Base-by-base conservation (phyloP, 2,888 invertebrate species). In the Scelioninae gen. 1 region DNA sequence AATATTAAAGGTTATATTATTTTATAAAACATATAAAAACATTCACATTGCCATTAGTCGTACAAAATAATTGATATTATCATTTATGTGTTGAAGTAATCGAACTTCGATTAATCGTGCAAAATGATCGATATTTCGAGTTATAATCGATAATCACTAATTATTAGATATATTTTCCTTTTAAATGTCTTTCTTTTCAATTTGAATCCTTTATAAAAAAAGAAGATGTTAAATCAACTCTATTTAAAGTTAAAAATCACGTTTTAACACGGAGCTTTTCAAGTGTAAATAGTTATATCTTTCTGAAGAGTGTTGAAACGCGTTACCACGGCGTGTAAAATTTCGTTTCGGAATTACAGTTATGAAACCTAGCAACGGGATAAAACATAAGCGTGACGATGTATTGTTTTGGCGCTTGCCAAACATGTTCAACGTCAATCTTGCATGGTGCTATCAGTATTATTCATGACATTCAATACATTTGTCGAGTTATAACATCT, bases 311-410 rank as follows among this genome's bases (percentile, higher is more conserved):
- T 31, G 34, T 55, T 38, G 43, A 68, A 68, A 68, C 29, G 31
- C 68, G 32, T 66, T 68, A 68, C 55, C 45, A 15, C 45, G 31
- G 15, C 55, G 55, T 68, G 55, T 55, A 68, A 56, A 68, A 68
- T 68, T 56, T 56, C 32, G 49, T 68, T 68, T 55, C 45, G 9
- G 56, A 55, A 66, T 53, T 77, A 55, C 34, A 69, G 45, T 53
- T 63, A 65, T 43, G 71, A 58, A 71, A 72, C 71, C 72, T 79
- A 60, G 66, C 79, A 71, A 72, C 65, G 58, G 58, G 72, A 66
- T 79, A 79, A 79, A 79, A 79, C 79, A 66, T 79, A 79, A 72
- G 79, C 79, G 65, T 79, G 72, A 79, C 79, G 66, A 72, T 69
- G 79, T 79, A 79, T 79, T 79, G 72, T 79, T 72, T 49, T 53